Evolutionary conservation across 2,888 invertebrate genomes (phyloP).

Genomic region (Eupithecia exiguata): DNA sequence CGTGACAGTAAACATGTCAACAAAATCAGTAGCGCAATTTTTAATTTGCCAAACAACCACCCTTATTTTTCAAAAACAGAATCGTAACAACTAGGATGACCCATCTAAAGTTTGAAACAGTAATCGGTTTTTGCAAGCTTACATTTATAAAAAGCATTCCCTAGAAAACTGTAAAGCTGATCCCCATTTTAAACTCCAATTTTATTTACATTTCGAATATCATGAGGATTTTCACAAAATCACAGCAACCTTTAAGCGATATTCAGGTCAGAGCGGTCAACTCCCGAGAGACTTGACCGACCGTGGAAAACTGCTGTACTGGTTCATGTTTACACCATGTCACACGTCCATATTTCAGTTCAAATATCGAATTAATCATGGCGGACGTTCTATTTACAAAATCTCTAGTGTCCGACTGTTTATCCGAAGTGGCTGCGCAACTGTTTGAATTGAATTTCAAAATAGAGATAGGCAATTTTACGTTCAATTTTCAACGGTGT

Average conservation of each 20-base stretch:
- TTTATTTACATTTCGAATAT: constrained; percentile 2
- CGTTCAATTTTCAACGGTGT: neutral
- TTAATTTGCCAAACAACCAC: neutral
- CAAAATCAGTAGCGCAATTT: constrained; percentile 9
- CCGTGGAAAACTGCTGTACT: neutral
- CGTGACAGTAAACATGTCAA: neutral
- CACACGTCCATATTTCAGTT: constrained; percentile 33
- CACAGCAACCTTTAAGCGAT: constrained; percentile 24
- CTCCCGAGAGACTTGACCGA: constrained; percentile 10
- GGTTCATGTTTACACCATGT: constrained; percentile 17
- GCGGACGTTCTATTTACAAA: constrained; percentile 35
- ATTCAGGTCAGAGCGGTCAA: constrained; percentile 17
- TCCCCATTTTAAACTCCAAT: neutral
- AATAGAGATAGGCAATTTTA: neutral
- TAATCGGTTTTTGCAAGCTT: neutral
- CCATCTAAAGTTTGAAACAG: neutral
- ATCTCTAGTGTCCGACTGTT: constrained; percentile 23
- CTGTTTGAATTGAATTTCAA: constrained; percentile 7
- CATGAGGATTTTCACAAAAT: constrained; percentile 14
- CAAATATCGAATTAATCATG: constrained; percentile 36
- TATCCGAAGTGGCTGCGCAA: constrained; percentile 17
- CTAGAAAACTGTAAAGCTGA: neutral
- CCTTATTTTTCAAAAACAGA: neutral
- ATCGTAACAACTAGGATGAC: neutral
- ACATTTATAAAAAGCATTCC: neutral